Evolutionary conservation across 2,113 vertebrate species (phyloP), one percentile per base, ranked within the genome.

Genomic region (Spea bombifrons): DNA sequence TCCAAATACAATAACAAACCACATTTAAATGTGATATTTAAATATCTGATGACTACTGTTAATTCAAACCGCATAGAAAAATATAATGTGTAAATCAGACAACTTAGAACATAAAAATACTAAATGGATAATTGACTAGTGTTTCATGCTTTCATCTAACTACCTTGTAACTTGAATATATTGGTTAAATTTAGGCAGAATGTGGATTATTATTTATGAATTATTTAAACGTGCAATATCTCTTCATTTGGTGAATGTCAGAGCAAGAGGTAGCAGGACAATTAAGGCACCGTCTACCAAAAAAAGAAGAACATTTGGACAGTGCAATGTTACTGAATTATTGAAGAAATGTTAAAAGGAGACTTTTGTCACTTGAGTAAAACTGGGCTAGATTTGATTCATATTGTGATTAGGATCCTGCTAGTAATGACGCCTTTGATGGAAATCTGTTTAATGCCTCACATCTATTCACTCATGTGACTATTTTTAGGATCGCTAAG

Each of bases 321-420:
- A 91, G 89, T 88, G 92, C 75, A 83, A 90, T 83, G 84, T 79
- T 73, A 75, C 79, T 94, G 71, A 95, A 95, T 95, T 91, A 95
- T 96, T 93, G 86, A 94, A 82, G 55, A 66, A 81, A 86, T 86
- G 80, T 88, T 93, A 87, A 87, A 91, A 90, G 86, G 81, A 88
- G 78, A 83, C 76, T 87, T 88, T 91, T 90, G 85, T 87, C 81
- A 83, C 88, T 88, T 86, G 85, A 5, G 82, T 67, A 83, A 88
- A 84, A 83, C 81, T 65, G 7, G 63, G 8, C 52, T 66, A 49
- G 63, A 63, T 49, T 55, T 52, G 13, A 8, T 53, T 79, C 45
- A 69, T 45, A 59, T 30, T 55, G 66, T 76, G 30, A 76, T 68
- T 49, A 13, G 46, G 57, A 17, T 43, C 48, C 47, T 44, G 47